Base-by-base conservation (phyloP, 92 coral and sea anemone species). In the Hydrozoanthus gracilis region DNA sequence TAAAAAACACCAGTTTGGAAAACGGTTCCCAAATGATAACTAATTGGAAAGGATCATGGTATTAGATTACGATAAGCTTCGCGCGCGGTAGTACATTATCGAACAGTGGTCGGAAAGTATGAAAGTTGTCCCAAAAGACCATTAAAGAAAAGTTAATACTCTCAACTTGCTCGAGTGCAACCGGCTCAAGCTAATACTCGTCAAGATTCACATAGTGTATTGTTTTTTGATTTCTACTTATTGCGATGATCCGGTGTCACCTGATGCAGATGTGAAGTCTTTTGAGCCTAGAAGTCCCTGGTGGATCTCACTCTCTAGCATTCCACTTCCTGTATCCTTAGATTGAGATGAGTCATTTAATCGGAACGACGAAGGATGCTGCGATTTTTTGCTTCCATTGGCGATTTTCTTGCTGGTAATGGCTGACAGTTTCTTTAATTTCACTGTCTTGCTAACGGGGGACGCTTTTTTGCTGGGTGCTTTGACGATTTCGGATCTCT, bases 301-400 rank as follows among this genome's bases (percentile, higher is more conserved):
- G 35, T 56, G 18, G 3, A 80, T 80, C 49, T 80, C 85, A 80
- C 85, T 80, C 16, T 80, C 85, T 65, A 80, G 58, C 75, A 80
- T 80, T 11, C 85, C 85, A 52, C 85, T 65, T 69, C 85, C 85
- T 8, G 85, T 80, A 39, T 80, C 85, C 66, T 62, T 80, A 12
- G 85, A 47, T 14, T 80, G 85, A 2, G 85, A 80, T 6, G 49
- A 11, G 49, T 80, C 85, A 46, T 65, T 80, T 17, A 46, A 49
- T 80, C 10, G 74, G 66, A 80, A 17, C 64, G 64, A 73, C 14
- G 85, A 80, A 46, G 62, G 74, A 62, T 80, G 85, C 8, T 48
- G 35, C 18, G 73, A 80, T 8, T 49, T 65, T 49, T 80, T 80
- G 61, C 75, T 80, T 48, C 61, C 85, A 11, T 46, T 65, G n/a